A percentile compares a stretch with the other conserved stretches of the same genome.
Evolutionary conservation across 2,888 invertebrate genomes (phyloP).

Genomic region (Synergus umbraculus): DNA sequence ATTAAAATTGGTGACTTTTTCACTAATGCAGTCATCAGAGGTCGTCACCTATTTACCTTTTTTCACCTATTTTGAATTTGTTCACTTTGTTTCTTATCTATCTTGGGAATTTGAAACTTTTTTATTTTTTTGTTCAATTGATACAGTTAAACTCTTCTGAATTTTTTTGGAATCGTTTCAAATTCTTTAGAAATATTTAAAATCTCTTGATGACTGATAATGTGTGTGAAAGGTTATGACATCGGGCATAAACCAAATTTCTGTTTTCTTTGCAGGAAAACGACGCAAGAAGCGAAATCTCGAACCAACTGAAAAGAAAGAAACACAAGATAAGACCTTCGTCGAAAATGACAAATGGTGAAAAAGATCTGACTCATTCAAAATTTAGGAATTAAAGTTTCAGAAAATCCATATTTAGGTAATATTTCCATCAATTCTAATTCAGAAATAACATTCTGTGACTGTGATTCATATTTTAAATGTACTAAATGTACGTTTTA

Average conservation of each 20-base stretch:
- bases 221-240: slow-evolving; percentile 54
- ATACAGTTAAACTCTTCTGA: no score
- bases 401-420: background rate
- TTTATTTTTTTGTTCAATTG: no score
- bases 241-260: slow-evolving; percentile 62
- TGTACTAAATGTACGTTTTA: background rate
- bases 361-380: slow-evolving; percentile 37
- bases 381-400: slow-evolving; percentile 21
- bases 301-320: slow-evolving; percentile 46
- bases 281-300: slow-evolving; percentile 69
- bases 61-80: no score
- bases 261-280: slow-evolving; percentile 71
- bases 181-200: no score
- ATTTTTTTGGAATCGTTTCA: no score
- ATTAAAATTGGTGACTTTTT: background rate
- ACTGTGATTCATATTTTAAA: background rate
- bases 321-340: slow-evolving; percentile 62
- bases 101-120: no score
- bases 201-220: no score
- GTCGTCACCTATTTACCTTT: no score
- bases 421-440: background rate
- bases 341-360: slow-evolving; percentile 67
- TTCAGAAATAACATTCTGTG: background rate
- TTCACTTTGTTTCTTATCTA: no score
- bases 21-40: no score